Evolutionary conservation across 2,797 vertebrate genomes (phyloP), one percentile per base, ranked within the genome.

Genomic region (Sebastolobus alascanus): DNA sequence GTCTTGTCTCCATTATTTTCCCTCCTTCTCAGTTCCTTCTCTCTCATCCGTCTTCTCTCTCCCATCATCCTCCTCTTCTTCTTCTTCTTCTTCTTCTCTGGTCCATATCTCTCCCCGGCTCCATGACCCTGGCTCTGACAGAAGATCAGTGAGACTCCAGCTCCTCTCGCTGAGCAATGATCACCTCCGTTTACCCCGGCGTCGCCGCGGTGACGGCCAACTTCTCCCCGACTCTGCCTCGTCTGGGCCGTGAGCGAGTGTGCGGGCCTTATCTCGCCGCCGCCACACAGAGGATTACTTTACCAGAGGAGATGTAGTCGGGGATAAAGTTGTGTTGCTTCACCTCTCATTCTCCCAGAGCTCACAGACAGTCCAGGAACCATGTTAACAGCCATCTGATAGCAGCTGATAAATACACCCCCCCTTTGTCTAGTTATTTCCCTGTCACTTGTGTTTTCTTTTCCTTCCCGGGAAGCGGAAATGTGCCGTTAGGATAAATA

Each of bases 301-400:
- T 90, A 85, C 73, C 77, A 84, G 84, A 88, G 82, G 79, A 90
- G 95, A 95, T 94, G 83, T 29, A 72, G 88, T 66, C 66, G 13
- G 43, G 94, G 94, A 94, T 93, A 94, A 83, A 91, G 89, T 72
- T 75, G 74, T 66, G 60, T 68, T 38, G 82, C 90, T 85, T 94
- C 93, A 95, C 94, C 92, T 91, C 92, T 93, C 87, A 90, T 92
- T 93, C 91, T 90, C 84, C 73, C 66, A 12, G 56, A 60, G 77
- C 77, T 72, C 60, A 64, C 76, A 86, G 79, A 79, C 82, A 83
- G 86, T 86, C 84, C 79, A 86, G 92, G 89, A 92, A 89, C 83
- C 73, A 60, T 90, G 94, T 93, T 91, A 86, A 83, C 91, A 84
- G 68, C 46, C 58, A 94, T 93, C 94, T 93, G 94, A 96, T 95